These are phyloP conservation scores for Mirounga angustirostris DNA, from an alignment of 2,113 vertebrate genomes.

Conservation along the genomic window DNA sequence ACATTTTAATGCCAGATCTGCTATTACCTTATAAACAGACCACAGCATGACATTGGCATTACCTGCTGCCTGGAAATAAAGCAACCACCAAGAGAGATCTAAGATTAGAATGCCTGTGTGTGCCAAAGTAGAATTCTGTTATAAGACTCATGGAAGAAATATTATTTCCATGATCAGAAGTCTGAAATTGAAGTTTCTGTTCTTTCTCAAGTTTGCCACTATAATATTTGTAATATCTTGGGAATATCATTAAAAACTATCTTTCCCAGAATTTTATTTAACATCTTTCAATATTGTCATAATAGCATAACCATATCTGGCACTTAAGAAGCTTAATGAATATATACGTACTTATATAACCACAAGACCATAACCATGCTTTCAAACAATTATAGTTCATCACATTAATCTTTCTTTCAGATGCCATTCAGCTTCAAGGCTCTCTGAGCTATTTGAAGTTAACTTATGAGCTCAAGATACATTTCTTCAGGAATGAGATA, in stretches of 20 bases:
- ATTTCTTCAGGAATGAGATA: background rate
- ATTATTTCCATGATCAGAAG: background rate
- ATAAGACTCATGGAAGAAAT: background rate
- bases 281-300: background rate
- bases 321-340: slow-evolving; percentile 41
- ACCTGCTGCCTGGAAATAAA: slow-evolving; percentile 37
- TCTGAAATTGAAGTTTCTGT: background rate
- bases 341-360: background rate
- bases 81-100: background rate
- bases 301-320: background rate
- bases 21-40: background rate
- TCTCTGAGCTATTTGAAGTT: background rate
- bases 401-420: slow-evolving; percentile 46
- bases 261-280: background rate
- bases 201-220: background rate
- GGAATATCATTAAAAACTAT: background rate
- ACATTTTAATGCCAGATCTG: background rate
- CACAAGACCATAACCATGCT: background rate
- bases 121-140: background rate
- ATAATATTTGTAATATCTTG: background rate
- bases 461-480: slow-evolving; percentile 5
- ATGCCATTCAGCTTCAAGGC: background rate
- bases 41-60: slow-evolving; percentile 27
- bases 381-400: slow-evolving; percentile 23
- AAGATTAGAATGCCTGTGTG: background rate